phyloP scores from a whole-genome alignment of 2,113 vertebrate species.

The Clarias magur region DNA sequence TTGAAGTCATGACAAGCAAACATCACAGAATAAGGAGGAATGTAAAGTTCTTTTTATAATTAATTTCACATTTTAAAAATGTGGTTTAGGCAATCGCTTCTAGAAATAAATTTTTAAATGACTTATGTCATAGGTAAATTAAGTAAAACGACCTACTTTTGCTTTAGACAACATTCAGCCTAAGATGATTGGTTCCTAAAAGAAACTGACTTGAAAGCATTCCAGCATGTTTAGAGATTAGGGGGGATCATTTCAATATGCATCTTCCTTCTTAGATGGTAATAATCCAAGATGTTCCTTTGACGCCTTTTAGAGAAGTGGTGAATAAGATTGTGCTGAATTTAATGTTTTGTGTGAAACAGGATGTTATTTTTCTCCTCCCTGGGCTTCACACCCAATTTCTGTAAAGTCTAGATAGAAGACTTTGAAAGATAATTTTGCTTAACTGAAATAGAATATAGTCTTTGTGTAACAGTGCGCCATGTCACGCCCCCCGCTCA shows the following conservation, averaged over 20 bases:
- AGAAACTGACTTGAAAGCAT: slow-evolving; percentile 64
- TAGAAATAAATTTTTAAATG: slow-evolving; percentile 56
- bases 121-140: slow-evolving; percentile 65
- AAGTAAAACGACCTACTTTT: slow-evolving; percentile 73
- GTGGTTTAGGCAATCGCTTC: slow-evolving; percentile 52
- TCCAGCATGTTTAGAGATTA: slow-evolving; percentile 71
- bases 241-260: slow-evolving; percentile 62
- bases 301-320: slow-evolving; percentile 64
- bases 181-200: slow-evolving; percentile 66
- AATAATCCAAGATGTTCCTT: slow-evolving; percentile 73
- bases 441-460: slow-evolving; percentile 44
- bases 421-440: slow-evolving; percentile 44
- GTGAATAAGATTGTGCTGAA: slow-evolving; percentile 66
- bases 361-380: slow-evolving; percentile 50
- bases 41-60: slow-evolving; percentile 50
- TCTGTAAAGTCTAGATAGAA: slow-evolving; percentile 42
- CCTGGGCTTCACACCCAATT: slow-evolving; percentile 40
- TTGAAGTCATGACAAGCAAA: background rate
- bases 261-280: slow-evolving; percentile 62
- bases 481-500: too few species aligned
- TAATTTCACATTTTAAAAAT: slow-evolving; percentile 65
- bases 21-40: background rate
- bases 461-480: too few species aligned
- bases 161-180: slow-evolving; percentile 64
- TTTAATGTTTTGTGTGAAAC: slow-evolving; percentile 55